Evolutionary conservation across 35 echinoderm and acorn worm genomes (phyloP).

Genomic region (Hemicentrotus pulcherrimus): DNA sequence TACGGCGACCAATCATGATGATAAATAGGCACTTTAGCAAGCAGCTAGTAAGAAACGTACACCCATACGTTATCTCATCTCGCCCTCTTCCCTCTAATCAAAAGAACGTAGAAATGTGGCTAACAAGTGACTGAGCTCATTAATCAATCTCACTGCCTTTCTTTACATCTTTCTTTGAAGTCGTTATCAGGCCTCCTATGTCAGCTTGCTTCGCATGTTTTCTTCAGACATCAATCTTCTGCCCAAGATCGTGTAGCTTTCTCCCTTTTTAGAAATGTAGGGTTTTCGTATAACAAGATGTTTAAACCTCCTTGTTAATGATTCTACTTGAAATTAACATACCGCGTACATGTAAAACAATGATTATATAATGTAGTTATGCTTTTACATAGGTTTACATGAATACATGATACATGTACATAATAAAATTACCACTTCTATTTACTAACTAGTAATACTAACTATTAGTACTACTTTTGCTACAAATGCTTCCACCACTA

Average conservation of each 20-base stretch:
- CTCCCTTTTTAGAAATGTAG: neutral
- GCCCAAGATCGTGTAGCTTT: neutral
- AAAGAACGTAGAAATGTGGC: neutral
- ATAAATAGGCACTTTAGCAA: neutral
- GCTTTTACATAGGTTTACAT: too few species aligned
- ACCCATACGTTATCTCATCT: neutral
- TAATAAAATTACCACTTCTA: too few species aligned
- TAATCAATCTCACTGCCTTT: conserved; percentile 21
- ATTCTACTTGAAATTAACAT: too few species aligned
- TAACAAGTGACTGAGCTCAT: conserved; percentile 4
- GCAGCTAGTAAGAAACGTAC: neutral
- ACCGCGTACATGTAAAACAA: too few species aligned
- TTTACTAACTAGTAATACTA: too few species aligned
- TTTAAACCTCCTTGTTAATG: neutral
- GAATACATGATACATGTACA: too few species aligned
- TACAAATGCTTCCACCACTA: too few species aligned
- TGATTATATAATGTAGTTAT: too few species aligned
- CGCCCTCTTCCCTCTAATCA: neutral
- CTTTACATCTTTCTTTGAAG: neutral
- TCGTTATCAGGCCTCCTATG: conserved; percentile 6
- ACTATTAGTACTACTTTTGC: too few species aligned
- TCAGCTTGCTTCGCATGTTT: neutral
- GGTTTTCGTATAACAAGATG: neutral
- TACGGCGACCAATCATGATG: neutral
- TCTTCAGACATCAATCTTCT: neutral